Base-by-base conservation (phyloP, 2,113 vertebrate genomes). In the Tachysurus fulvidraco region DNA sequence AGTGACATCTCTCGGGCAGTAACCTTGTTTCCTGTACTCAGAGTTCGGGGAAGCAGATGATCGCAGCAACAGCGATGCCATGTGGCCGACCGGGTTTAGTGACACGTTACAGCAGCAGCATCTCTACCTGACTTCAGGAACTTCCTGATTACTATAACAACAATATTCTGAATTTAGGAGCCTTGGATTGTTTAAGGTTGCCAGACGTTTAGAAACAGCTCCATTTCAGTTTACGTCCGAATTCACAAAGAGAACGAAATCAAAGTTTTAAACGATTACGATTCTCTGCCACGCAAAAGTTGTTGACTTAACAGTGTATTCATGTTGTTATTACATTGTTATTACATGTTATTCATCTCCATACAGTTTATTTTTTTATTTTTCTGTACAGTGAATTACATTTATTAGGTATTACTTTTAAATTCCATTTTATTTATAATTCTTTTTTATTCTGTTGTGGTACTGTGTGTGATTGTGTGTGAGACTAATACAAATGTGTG, bases 1-100 rank as follows among this genome's bases (percentile, higher is more conserved):
- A 95, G 95, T 96, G 95, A 96, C 95, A 95, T 96, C 94, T 95
- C 94, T 94, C 92, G 94, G 94, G 94, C 94, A 93, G 94, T 95
- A 95, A 95, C 94, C 95, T 95, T 93, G 94, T 95, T 96, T 95
- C 95, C 95, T 95, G 94, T 94, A 92, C 92, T 92, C 92, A 92
- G 93, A 92, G 94, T 93, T 93, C 91, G 90, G 83, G 87, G 57
- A 76, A 90, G 90, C 86, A 88, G 90, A 93, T 89, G 91, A 92
- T 87, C 89, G 93, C 93, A 92, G 94, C 94, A 93, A 95, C 94
- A 94, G 93, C 93, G 95, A 93, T 94, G 92, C 94, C 94, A 85
- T 93, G 95, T 95, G 95, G 95, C 93, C 90, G 89, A 89, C 88
- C 88, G 88, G 90, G 90, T 88, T 91, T 50, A 92, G 89, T 90